Evolutionary conservation across 2,888 invertebrate species (phyloP), one percentile per base, ranked within the genome.

Genomic region (Diogma glabrata): DNA sequence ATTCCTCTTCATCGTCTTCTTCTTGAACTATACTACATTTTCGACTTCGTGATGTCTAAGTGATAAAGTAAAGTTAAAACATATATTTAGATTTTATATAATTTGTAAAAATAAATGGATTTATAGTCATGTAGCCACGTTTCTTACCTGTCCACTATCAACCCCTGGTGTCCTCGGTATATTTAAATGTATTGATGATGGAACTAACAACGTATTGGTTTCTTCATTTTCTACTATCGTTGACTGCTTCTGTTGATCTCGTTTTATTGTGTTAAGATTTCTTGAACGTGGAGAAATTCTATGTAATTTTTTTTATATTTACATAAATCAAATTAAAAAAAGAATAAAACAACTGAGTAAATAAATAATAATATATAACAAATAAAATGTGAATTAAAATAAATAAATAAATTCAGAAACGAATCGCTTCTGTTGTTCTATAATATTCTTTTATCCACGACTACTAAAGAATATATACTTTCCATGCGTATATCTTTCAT

Each of bases 21-120:
- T 89, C 89, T 60, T 89, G 85, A 19, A 93, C 92, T 61, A 93
- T 90, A 63, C 90, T 90, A 72, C 91, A 93, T 64, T 92, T 92
- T 49, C 91, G 78, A 20, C 81, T 80, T 49, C 88, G 76, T 74
- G 81, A 69, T 52, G 67, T 69, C 66, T 69, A 51, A 20, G 55
- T 55, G 24, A 47, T 51, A 51, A 26, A 36, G 36, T 19, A 45
- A 51, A 38, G n/a, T n/a, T n/a, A n/a, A 45, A 48, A 48, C 17
- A 47, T 36, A 47, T 33, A 30, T n/a, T 45, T 4, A 3, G 12
- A 20, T 4, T 22, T 7, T n/a, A 24, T 14, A 14, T 10, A n/a
- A 26, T 8, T 14, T 26, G 20, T n/a, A 17, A 2, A 1, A 33
- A 22, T 7, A 6, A 7, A 6, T n/a, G n/a, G 19, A 4, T 30